Base-by-base conservation (phyloP, 2,113 vertebrate species). In the Reinhardtius hippoglossoides region DNA sequence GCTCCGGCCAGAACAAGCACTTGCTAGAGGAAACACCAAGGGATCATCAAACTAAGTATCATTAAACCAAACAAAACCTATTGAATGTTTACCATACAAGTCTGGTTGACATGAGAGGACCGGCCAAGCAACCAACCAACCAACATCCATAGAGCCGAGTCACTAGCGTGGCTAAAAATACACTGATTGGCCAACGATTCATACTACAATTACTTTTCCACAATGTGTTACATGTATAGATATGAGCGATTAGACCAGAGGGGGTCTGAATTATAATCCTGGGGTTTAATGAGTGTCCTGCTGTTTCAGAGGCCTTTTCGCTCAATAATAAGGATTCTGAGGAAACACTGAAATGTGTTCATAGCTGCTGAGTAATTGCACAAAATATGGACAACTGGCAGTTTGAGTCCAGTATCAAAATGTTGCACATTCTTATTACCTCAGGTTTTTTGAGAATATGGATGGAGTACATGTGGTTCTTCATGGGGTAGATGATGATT, bases 401-500 rank as follows among this genome's bases (percentile, higher is more conserved):
- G 5, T 46, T 82, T 65, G 52, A 42, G 12, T 20, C 16, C n/a
- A 44, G 14, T 12, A 27, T 13, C 9, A 37, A 57, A 37, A 52
- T 18, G 5, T 8, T 67, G 12, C 40, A 57, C 1, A 20, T 10
- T 18, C 23, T 21, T 46, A 27, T 88, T 94, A 97, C 98, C 97
- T 99, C 98, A 20, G 97, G 97, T 71, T 99, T 99, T 89, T 99
- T 99, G 90, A 99, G 97, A 82, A 99, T 98, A 85, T 99, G 98
- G 89, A 99, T 97, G 91, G 97, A 98, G 92, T 97, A 99, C 97
- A 98, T 99, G 89, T 97, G 97, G 93, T 98, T 99, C 94, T 97
- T 99, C 95, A 98, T 97, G 81, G 98, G 98, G 90, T 99, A 99
- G 91, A 99, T 99, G 91, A 99, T 82, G 81, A 99, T 98, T 52